Evolutionary conservation across 2,113 vertebrate genomes (phyloP).

Genomic region (Bombycilla garrulus): DNA sequence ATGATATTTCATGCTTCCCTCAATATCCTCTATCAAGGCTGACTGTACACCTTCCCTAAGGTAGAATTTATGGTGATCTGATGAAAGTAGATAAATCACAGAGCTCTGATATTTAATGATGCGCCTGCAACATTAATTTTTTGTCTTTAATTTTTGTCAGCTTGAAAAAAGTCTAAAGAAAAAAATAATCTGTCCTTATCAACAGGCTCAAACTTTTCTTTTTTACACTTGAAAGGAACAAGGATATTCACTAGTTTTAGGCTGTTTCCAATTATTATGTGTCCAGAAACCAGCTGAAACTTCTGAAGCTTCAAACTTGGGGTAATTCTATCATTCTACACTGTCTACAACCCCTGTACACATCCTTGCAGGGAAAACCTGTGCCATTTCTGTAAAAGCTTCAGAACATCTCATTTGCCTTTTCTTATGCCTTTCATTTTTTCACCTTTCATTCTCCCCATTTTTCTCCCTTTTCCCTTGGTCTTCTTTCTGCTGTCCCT

Average conservation of each 20-base stretch:
- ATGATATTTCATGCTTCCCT: not conserved
- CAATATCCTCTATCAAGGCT: not conserved
- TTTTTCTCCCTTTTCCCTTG: not conserved
- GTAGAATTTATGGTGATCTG: not conserved
- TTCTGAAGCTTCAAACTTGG: not conserved
- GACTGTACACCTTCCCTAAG: not conserved
- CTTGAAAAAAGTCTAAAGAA: not conserved
- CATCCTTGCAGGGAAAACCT: not conserved
- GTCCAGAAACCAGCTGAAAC: not conserved
- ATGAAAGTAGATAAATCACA: not conserved
- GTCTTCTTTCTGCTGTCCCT: not conserved
- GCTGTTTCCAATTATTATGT: not conserved
- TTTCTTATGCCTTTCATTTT: not conserved
- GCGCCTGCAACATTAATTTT: not conserved
- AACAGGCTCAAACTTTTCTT: not conserved
- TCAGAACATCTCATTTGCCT: not conserved
- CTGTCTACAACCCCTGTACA: not conserved
- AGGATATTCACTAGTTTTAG: not conserved
- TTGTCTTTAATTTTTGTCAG: not conserved
- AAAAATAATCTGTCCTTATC: not conserved
- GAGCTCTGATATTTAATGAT: not conserved
- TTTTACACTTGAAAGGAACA: not conserved
- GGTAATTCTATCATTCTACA: not conserved
- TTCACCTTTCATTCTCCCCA: rapidly evolving
- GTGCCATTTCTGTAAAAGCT: not conserved